Evolutionary conservation across 2,888 invertebrate genomes (phyloP).

Genomic region (Ectemnius lituratus): DNA sequence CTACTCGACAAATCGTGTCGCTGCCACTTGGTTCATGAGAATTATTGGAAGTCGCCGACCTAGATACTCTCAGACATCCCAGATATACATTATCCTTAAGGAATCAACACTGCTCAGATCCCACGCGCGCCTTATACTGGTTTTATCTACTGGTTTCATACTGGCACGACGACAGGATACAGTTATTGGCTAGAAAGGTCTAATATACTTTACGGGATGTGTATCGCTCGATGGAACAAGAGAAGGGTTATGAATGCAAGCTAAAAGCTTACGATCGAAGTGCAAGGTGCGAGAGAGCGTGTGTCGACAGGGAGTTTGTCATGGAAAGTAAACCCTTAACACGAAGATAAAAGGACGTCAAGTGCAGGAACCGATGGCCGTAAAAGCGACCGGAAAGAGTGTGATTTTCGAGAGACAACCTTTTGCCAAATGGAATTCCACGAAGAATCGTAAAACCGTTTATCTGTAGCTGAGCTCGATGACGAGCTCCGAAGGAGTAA

Average conservation of each 20-base stretch:
- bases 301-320: not conserved
- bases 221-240: not conserved
- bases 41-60: conserved; percentile 24
- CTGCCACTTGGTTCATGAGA: conserved; percentile 23
- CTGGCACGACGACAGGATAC: not conserved
- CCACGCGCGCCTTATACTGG: too few relatives aligned
- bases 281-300: not conserved
- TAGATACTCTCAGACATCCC: not conserved
- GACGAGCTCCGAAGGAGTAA: conserved; percentile 9
- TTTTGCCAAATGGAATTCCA: conserved; percentile 43
- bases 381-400: conserved; percentile 25
- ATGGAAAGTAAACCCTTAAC: not conserved
- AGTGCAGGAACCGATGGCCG: conserved; percentile 5
- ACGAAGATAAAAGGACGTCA: conserved; percentile 6
- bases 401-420: conserved; percentile 13
- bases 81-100: not conserved
- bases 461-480: conserved; percentile 45
- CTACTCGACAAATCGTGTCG: conserved; percentile 25
- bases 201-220: too few relatives aligned
- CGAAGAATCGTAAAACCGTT: conserved; percentile 63
- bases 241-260: not conserved
- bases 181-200: too few relatives aligned
- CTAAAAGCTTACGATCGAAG: not conserved
- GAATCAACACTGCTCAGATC: not conserved
- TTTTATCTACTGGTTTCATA: not conserved